Evolutionary conservation across 2,888 invertebrate species (phyloP).

Genomic region (Isoperla grammatica): DNA sequence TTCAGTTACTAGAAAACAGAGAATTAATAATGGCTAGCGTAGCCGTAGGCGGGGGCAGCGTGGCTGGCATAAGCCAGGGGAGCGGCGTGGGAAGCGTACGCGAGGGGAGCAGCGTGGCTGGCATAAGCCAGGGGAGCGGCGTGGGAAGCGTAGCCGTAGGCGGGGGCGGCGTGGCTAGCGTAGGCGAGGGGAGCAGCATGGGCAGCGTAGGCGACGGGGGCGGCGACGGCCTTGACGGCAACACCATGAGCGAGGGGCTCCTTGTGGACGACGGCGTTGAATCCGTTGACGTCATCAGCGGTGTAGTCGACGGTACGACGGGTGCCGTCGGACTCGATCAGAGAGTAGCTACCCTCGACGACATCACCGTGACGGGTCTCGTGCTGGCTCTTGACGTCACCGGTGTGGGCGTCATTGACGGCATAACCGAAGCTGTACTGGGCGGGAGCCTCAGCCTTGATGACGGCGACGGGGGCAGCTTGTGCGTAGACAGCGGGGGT

Average conservation of each 20-base stretch:
- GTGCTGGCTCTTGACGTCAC: conserved; percentile 22
- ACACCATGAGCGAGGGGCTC: conserved; percentile 13
- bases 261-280: conserved; percentile 22
- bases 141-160: too few species aligned
- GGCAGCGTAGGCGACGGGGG: conserved; percentile 21
- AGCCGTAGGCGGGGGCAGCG: too few species aligned
- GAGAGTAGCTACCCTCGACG: conserved; percentile 17
- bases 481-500: conserved; percentile 14
- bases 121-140: too few species aligned
- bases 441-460: conserved; percentile 7
- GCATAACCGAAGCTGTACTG: conserved; percentile 7
- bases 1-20: neutral
- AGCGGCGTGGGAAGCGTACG: too few species aligned
- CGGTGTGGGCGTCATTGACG: conserved; percentile 6
- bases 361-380: conserved; percentile 20
- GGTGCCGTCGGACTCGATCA: conserved; percentile 22
- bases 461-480: conserved; percentile 3
- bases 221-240: conserved; percentile 8
- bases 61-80: too few species aligned
- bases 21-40: conserved; percentile 9
- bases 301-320: conserved; percentile 22
- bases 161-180: too few species aligned
- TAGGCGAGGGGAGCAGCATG: conserved; percentile 21
- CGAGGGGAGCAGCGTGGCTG: too few species aligned
- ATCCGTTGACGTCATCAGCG: conserved; percentile 22